Evolutionary conservation across 1,140 invertebrate species (phyloP).

Genomic region (Idris sp.): DNA sequence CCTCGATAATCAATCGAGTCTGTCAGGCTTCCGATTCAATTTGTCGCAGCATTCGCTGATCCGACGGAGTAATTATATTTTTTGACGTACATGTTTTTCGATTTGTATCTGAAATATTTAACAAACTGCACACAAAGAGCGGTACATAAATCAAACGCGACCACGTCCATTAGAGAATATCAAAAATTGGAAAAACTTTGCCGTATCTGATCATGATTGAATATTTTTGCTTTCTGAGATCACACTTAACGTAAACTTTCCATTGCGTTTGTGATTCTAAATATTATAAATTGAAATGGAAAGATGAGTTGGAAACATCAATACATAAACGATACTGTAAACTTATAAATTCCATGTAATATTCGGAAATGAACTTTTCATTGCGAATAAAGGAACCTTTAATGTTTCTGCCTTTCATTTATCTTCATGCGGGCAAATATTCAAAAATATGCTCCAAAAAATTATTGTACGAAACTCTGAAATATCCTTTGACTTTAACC

Average conservation of each 20-base stretch:
- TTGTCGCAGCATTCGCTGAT: conserved; percentile 17
- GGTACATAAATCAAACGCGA: background rate
- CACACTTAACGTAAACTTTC: conserved; percentile 5
- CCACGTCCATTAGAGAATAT: background rate
- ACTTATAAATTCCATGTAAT: too few relatives aligned
- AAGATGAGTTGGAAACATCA: too few relatives aligned
- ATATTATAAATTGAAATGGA: too few relatives aligned
- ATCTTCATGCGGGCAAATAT: too few relatives aligned
- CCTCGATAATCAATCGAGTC: conserved; percentile 36
- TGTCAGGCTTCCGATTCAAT: conserved; percentile 39
- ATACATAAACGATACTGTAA: too few relatives aligned
- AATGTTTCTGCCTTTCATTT: too few relatives aligned
- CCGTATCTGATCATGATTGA: background rate
- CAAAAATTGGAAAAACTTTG: background rate
- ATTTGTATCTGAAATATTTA: conserved; percentile 21
- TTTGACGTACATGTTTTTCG: conserved; percentile 20
- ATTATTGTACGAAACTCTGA: too few relatives aligned
- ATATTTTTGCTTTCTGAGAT: too few relatives aligned
- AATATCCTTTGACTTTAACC: too few relatives aligned
- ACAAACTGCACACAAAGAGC: background rate
- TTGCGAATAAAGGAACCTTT: too few relatives aligned
- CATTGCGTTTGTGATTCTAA: conserved; percentile 14
- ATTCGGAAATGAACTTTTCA: too few relatives aligned
- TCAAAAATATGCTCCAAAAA: too few relatives aligned
- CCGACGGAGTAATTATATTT: conserved; percentile 30